A percentile compares a stretch with the other conserved stretches of the same genome.
phyloP scores from a whole-genome alignment of 2,888 invertebrate species.

The Baccha elongata region DNA sequence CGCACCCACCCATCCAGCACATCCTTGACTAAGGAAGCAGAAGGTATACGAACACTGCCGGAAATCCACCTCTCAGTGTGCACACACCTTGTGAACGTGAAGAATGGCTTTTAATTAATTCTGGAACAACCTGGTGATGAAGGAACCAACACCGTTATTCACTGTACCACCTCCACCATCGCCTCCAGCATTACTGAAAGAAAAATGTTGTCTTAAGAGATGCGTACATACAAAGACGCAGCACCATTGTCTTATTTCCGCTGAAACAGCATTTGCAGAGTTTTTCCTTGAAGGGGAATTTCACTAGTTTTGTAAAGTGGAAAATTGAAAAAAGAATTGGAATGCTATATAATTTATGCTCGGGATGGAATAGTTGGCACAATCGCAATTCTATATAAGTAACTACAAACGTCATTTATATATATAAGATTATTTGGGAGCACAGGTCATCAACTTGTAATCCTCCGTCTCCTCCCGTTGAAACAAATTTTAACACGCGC shows the following conservation, averaged over 20 bases:
- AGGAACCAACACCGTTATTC: conserved; percentile 43
- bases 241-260: conserved; percentile 57
- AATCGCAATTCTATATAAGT: too few relatives aligned
- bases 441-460: too few relatives aligned
- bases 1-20: not conserved
- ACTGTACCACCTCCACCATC: not conserved
- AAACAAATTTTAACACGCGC: too few relatives aligned
- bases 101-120: conserved; percentile 74
- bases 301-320: not conserved
- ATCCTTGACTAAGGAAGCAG: conserved; percentile 11
- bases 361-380: too few relatives aligned
- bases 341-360: too few relatives aligned
- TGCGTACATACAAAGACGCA: conserved; percentile 64
- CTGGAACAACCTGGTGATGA: conserved; percentile 68
- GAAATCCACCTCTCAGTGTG: conserved; percentile 70
- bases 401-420: too few relatives aligned
- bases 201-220: conserved; percentile 48
- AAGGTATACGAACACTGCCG: conserved; percentile 38
- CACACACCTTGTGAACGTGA: conserved; percentile 72
- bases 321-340: too few relatives aligned
- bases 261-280: conserved; percentile 24
- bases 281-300: conserved; percentile 15
- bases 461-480: too few relatives aligned
- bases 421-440: too few relatives aligned
- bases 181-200: conserved; percentile 3